These are phyloP conservation scores for Cantharis lateralis DNA, from an alignment of 2,888 invertebrate species.

Conservation along the genomic window DNA sequence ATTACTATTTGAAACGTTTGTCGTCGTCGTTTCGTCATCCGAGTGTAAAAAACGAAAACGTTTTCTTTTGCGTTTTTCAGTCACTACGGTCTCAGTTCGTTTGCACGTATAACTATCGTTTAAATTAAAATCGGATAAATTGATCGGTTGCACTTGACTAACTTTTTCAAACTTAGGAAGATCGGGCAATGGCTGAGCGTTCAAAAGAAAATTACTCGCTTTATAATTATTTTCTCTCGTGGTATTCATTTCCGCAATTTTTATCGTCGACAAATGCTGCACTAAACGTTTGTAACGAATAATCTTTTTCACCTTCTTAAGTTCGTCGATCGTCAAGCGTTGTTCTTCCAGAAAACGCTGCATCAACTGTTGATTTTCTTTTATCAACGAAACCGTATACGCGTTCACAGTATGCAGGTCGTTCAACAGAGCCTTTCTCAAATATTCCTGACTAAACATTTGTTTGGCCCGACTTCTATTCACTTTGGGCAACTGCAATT, in stretches of 20 bases:
- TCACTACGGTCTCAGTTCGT: neutral
- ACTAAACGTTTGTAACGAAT: constrained; percentile 33
- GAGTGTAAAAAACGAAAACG: constrained; percentile 34
- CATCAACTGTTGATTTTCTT: constrained; percentile 29
- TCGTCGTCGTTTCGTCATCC: constrained; percentile 29
- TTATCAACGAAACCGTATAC: constrained; percentile 14
- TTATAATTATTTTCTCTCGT: neutral
- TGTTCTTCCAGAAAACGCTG: constrained; percentile 32
- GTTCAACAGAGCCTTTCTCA: constrained; percentile 15
- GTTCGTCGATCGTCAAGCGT: constrained; percentile 22
- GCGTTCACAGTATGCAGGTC: constrained; percentile 19
- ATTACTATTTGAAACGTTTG: neutral
- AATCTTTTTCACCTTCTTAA: constrained; percentile 31
- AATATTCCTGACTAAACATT: constrained; percentile 15
- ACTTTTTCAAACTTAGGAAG: neutral
- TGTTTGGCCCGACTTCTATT: constrained; percentile 6
- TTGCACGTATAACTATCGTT: neutral
- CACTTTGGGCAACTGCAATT: constrained; percentile 27
- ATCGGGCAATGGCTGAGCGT: neutral
- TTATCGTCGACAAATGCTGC: constrained; percentile 18
- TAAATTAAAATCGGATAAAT: constrained; percentile 3
- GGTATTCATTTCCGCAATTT: constrained; percentile 3
- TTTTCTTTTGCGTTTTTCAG: constrained; percentile 26
- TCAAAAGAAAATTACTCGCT: neutral
- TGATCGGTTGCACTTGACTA: neutral